Conservation (phyloP, 2,113 vertebrate species). For the Anoplopoma fimbria region DNA sequence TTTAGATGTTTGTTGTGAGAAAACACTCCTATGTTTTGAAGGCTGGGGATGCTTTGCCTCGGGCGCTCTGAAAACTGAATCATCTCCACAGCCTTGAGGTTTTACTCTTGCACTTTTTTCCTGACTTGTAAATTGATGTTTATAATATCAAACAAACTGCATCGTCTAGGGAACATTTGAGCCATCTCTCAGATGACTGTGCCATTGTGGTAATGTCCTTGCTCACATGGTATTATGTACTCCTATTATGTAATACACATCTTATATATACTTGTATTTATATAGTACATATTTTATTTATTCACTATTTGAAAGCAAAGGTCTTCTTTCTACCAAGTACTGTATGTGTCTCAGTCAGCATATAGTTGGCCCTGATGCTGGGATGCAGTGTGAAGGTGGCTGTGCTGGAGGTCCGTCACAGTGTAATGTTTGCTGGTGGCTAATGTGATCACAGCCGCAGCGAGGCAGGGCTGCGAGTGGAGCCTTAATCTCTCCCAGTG, state of each 20-base stretch:
- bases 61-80: conserved; percentile 39
- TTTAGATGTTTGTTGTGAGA: conserved; percentile 39
- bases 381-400: conserved; percentile 60
- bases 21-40: conserved; percentile 34
- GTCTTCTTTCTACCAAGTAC: neutral
- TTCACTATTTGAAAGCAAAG: neutral
- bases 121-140: conserved; percentile 43
- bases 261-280: neutral
- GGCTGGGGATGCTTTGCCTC: conserved; percentile 30
- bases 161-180: conserved; percentile 36
- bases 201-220: neutral
- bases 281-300: neutral
- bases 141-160: conserved; percentile 32
- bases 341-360: neutral
- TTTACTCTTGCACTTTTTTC: conserved; percentile 29
- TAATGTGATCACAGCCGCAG: conserved; percentile 78
- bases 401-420: conserved; percentile 64
- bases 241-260: neutral
- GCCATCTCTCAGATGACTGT: conserved; percentile 24
- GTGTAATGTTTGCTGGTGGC: conserved; percentile 61
- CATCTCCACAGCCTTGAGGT: conserved; percentile 37
- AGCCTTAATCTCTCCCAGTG: conserved; percentile 72
- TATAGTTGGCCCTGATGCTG: conserved; percentile 12
- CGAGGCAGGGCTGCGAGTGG: conserved; percentile 59
- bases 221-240: neutral